Evolutionary conservation across 2,888 invertebrate genomes (phyloP), one percentile per base, ranked within the genome.

Genomic region (Rhyacophila evoluta): DNA sequence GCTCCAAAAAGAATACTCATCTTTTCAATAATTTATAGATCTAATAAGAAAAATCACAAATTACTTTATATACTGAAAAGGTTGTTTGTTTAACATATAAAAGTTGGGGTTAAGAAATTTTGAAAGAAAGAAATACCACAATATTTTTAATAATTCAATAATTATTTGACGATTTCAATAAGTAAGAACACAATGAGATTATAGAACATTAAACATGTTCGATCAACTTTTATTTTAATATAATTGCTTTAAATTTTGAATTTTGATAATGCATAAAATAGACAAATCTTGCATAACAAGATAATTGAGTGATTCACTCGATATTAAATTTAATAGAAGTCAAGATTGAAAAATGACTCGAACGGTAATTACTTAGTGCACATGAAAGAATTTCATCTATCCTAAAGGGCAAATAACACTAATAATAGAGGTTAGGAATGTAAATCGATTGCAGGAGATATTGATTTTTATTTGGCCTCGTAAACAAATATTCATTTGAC

Each of bases 1-100:
- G 76, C 76, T 76, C 76, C 70, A 71, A 76, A 36, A 76, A 76
- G 76, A 76, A 76, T 71, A 71, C 75, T 19, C 73, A 41, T 12
- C 36, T 71, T 6, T 6, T 19, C 55, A 25, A 55, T 19, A 19
- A 33, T 33, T 33, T 33, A 33, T 33, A 33, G 2, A 33, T 19
- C 55, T 55, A 55, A 41, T 6, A 41, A 19, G 19, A 55, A n/a
- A 19, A 55, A 19, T 55, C 19, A 55, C 55, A 25, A 19, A 8
- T 19, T 55, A 41, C 55, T 55, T 10, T 0, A 55, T 55, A 41
- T 41, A 33, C 29, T 33, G 29, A 33, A 33, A 33, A 33, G 29
- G 29, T 33, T 4, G 29, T 33, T 33, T 33, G 6, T 2, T 33
- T 33, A 55, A 12, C n/a, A n/a, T n/a, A n/a, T 55, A 55, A 55